phyloP scores from a whole-genome alignment of 2,888 invertebrate species.

The Papilio protenor region DNA sequence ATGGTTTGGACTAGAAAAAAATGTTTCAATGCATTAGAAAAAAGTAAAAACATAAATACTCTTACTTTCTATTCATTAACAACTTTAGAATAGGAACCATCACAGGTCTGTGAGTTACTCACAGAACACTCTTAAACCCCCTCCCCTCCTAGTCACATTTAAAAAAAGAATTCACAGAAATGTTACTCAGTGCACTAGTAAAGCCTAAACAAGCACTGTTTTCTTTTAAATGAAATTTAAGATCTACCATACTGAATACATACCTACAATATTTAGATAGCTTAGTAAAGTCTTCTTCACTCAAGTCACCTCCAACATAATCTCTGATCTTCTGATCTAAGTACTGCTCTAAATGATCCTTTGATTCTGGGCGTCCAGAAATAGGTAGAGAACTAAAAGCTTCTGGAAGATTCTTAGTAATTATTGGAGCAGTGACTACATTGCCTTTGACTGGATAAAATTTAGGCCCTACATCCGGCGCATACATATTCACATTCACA shows the following conservation, averaged over 20 bases:
- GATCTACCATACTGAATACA: background rate
- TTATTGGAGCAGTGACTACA: constrained; percentile 62
- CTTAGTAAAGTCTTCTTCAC: constrained; percentile 69
- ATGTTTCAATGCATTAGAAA: background rate
- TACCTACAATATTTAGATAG: constrained; percentile 79
- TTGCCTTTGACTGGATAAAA: constrained; percentile 61
- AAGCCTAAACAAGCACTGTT: no score
- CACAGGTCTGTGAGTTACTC: no score
- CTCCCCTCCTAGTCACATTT: no score
- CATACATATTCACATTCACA: constrained; percentile 51
- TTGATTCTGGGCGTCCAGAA: constrained; percentile 57
- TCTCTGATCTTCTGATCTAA: constrained; percentile 61
- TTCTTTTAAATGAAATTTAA: no score
- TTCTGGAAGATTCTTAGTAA: constrained; percentile 63
- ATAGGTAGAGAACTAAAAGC: constrained; percentile 68
- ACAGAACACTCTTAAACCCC: no score
- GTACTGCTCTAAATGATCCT: constrained; percentile 55
- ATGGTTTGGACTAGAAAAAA: constrained; percentile 62
- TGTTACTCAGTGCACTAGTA: no score
- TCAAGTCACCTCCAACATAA: constrained; percentile 68
- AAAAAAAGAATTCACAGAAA: no score
- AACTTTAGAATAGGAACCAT: no score
- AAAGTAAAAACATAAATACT: no score
- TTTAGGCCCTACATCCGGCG: constrained; percentile 59
- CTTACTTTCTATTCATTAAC: no score